These are phyloP conservation scores for Leptinotarsa undecemlineata DNA, from an alignment of 1,140 invertebrate genomes.

Conservation along the genomic window DNA sequence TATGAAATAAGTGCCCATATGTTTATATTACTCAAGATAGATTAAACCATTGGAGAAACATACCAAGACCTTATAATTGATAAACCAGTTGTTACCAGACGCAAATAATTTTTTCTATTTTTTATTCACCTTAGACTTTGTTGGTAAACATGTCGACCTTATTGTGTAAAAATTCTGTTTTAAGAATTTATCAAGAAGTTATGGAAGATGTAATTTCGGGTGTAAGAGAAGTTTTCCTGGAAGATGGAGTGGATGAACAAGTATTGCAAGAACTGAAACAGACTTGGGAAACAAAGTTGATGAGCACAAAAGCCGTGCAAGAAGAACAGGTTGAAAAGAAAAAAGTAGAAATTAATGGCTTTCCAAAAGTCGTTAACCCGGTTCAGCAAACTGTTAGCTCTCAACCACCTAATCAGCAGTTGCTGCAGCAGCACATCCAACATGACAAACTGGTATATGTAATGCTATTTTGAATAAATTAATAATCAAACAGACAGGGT, in stretches of 20 bases:
- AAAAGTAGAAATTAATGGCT: constrained; percentile 32
- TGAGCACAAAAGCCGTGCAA: constrained; percentile 82
- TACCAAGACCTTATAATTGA: too few species aligned
- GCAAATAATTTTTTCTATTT: too few species aligned
- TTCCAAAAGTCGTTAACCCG: constrained; percentile 33
- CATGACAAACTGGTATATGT: constrained; percentile 14
- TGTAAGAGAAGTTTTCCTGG: constrained; percentile 93
- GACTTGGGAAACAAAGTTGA: constrained; percentile 89
- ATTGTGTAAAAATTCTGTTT: constrained; percentile 46
- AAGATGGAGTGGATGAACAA: constrained; percentile 98
- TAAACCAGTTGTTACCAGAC: too few species aligned
- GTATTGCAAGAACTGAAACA: constrained; percentile 93
- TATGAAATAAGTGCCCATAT: background rate
- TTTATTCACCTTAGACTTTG: background rate
- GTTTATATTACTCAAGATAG: background rate
- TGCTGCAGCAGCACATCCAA: constrained; percentile 39
- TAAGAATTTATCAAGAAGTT: constrained; percentile 81
- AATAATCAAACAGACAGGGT: too few species aligned
- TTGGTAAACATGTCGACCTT: constrained; percentile 39
- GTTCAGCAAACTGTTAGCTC: background rate
- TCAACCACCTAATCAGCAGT: constrained; percentile 44
- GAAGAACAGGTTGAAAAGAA: constrained; percentile 20
- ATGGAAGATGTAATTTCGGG: constrained; percentile 97
- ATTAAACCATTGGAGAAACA: background rate
- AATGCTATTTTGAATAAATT: too few species aligned